Conservation (phyloP, 2,113 vertebrate species). For the Bufo bufo region DNA sequence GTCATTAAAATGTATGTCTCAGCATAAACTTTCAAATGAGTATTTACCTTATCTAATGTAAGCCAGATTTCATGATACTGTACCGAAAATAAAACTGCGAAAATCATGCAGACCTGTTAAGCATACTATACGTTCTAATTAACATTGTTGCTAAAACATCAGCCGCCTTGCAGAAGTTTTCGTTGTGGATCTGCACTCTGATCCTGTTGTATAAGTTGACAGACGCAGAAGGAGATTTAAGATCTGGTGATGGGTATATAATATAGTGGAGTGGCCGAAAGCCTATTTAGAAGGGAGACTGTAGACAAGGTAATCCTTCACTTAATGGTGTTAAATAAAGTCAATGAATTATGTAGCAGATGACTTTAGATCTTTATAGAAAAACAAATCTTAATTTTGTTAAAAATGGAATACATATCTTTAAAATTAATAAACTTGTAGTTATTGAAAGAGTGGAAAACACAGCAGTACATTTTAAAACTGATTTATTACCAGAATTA, state of each 20-base stretch:
- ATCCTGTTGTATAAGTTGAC: slow-evolving; percentile 38
- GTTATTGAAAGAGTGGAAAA: too few relatives aligned
- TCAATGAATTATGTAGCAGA: neutral
- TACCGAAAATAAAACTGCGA: neutral
- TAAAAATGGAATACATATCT: neutral
- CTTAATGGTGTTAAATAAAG: slow-evolving; percentile 10
- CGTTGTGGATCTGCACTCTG: neutral
- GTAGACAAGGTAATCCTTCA: slow-evolving; percentile 10
- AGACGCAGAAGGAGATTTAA: slow-evolving; percentile 21
- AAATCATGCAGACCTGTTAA: neutral
- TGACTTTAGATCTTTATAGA: neutral
- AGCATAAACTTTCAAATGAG: neutral
- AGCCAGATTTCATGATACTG: neutral
- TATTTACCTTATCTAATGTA: neutral
- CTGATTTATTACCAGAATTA: too few relatives aligned
- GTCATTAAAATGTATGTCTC: neutral
- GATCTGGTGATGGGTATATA: slow-evolving; percentile 5
- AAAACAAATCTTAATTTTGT: neutral
- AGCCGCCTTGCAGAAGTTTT: neutral
- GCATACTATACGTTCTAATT: neutral
- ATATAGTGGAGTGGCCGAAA: slow-evolving; percentile 23
- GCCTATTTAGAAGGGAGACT: slow-evolving; percentile 18
- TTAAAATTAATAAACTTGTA: too few relatives aligned
- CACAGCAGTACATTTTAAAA: too few relatives aligned
- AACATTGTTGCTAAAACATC: neutral